Base-by-base conservation (phyloP, 2,797 vertebrate genomes). In the Babyrousa celebensis region DNA sequence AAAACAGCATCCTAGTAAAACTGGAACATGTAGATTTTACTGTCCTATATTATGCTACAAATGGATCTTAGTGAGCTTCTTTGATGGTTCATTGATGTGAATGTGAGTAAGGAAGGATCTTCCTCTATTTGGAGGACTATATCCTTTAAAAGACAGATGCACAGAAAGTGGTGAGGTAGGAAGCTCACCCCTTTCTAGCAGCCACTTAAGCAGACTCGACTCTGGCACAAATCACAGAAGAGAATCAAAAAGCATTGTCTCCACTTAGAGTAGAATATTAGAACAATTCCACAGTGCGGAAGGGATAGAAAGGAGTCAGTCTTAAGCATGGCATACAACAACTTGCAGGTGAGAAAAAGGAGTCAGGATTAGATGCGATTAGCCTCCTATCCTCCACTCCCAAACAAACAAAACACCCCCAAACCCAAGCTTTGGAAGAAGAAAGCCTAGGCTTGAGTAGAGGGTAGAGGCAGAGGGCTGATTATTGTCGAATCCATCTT, bases 381-480 rank as follows among this genome's bases (percentile, higher is more conserved):
- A 60, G 9, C 9, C 18, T 65, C 12, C 2, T 0, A 1, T 94
- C 4, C 5, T 11, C 23, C 10, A 83, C 1, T 9, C 58, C 43
- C 8, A 88, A 82, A 68, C 65, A 85, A 74, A 52, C 29, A 20
- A 79, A 56, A 7, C 5, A 48, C 43, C 43, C 43, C 43, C 43
- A 48, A 36, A 17, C 8, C 23, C 14, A 62, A 72, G 18, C 1
- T 85, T 85, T 77, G 60, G 10, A 85, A 77, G 12, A 56, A 52
- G 54, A 72, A 89, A 68, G 32, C 3, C 18, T 29, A 29, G 18
- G 60, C 1, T 18, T 36, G 15, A 32, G 2, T n/a, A 3, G 12
- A 43, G 3, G 11, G 4, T 32, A 5, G 10, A 7, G 11, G 3
- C 27, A 52, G 16, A 29, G 43, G 3, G 4, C 1, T 8, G 10